Evolutionary conservation across 2,797 vertebrate species (phyloP).

Genomic region (Danio tinwini): DNA sequence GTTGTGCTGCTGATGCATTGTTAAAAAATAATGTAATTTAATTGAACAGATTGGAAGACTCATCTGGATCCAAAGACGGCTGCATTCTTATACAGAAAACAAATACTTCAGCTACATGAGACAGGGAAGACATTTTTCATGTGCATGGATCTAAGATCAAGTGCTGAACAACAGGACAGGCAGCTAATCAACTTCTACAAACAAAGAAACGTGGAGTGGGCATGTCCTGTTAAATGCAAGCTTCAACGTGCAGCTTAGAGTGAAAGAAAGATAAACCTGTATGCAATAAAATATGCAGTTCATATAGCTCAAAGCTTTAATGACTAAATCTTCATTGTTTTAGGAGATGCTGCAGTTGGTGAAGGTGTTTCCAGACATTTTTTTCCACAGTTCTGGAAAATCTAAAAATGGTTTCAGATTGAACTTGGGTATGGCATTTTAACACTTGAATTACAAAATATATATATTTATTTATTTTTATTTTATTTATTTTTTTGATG

Average conservation of each 20-base stretch:
- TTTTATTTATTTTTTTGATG: too few relatives aligned
- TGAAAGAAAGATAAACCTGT: background rate
- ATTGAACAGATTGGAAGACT: conserved; percentile 12
- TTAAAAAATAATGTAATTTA: background rate
- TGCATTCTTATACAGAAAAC: background rate
- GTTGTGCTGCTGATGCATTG: background rate
- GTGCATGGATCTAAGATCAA: conserved; percentile 18
- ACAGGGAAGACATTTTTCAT: conserved; percentile 29
- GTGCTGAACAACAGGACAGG: conserved; percentile 13
- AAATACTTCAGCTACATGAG: conserved; percentile 20
- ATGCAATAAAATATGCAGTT: conserved; percentile 1
- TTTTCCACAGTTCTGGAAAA: too few relatives aligned
- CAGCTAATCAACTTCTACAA: conserved; percentile 16
- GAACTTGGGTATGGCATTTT: too few relatives aligned
- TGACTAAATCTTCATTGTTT: too few relatives aligned
- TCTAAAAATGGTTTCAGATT: too few relatives aligned
- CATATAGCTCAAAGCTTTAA: conserved; percentile 4
- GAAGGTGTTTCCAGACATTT: too few relatives aligned
- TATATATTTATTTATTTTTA: too few relatives aligned
- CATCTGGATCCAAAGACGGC: conserved; percentile 6
- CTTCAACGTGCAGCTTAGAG: background rate
- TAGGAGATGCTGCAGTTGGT: too few relatives aligned
- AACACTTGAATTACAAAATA: too few relatives aligned
- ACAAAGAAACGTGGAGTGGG: conserved; percentile 29
- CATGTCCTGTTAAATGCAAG: conserved; percentile 15